Evolutionary conservation across 2,797 vertebrate species (phyloP).

Genomic region (Zenarchopterus dispar): DNA sequence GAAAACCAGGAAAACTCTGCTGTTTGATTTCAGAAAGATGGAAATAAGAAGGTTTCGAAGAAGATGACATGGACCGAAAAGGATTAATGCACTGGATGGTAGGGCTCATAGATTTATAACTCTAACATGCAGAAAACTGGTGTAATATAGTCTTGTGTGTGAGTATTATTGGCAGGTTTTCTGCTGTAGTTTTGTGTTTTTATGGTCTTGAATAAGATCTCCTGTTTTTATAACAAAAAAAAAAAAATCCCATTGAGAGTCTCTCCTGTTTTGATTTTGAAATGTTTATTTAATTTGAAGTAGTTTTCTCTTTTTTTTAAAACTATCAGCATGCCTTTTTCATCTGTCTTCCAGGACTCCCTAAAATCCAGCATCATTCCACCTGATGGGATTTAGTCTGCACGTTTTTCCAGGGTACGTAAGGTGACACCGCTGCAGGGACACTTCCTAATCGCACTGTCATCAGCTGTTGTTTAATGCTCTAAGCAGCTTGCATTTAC

Average conservation of each 20-base stretch:
- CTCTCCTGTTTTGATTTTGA: conserved; percentile 4
- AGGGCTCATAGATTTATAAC: conserved; percentile 32
- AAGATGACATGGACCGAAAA: conserved; percentile 42
- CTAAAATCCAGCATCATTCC: conserved; percentile 19
- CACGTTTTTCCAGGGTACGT: conserved; percentile 23
- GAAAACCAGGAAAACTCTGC: conserved; percentile 35
- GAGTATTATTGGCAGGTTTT: not conserved
- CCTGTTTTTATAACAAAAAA: not conserved
- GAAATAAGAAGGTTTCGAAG: conserved; percentile 37
- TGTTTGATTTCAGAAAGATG: conserved; percentile 41
- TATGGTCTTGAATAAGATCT: not conserved
- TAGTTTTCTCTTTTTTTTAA: not conserved
- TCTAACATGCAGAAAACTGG: conserved; percentile 3
- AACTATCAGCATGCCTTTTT: not conserved
- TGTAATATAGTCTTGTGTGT: conserved; percentile 24
- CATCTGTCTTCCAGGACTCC: conserved; percentile 43
- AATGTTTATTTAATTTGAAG: not conserved
- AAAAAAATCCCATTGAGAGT: not conserved
- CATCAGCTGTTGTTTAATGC: conserved; percentile 59
- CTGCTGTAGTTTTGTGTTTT: not conserved
- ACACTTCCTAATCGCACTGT: conserved; percentile 39
- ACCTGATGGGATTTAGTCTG: conserved; percentile 37
- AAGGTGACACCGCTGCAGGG: conserved; percentile 57
- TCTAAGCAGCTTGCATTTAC: conserved; percentile 35
- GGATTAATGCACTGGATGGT: conserved; percentile 45